Conservation (phyloP, 2,797 vertebrate genomes). For the Enteromius mattozi region DNA sequence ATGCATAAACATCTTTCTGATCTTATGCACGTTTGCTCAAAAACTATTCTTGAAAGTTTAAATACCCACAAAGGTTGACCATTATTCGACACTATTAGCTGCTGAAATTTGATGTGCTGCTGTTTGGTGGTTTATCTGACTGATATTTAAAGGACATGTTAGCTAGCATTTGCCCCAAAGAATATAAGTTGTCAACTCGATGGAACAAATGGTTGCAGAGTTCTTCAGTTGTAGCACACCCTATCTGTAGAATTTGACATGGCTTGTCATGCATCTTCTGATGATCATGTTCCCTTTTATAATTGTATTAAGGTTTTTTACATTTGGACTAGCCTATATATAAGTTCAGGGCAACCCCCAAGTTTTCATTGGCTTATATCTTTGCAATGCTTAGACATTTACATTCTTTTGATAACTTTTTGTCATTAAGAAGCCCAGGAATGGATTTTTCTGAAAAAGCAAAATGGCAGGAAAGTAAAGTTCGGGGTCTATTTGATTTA, state of each 20-base stretch:
- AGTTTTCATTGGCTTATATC: neutral
- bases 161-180: neutral
- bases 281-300: neutral
- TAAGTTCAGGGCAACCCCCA: neutral
- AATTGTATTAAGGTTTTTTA: neutral
- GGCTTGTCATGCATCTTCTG: neutral
- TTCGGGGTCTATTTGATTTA: neutral
- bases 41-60: neutral
- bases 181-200: neutral
- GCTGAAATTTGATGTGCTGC: neutral
- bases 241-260: neutral
- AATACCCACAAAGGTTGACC: neutral
- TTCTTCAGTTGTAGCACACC: neutral
- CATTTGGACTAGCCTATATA: too few species aligned
- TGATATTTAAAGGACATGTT: neutral
- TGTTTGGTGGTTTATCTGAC: neutral
- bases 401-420: neutral
- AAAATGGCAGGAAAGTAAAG: neutral
- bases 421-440: neutral
- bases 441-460: neutral
- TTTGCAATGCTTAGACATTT: neutral
- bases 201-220: neutral
- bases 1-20: neutral
- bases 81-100: neutral
- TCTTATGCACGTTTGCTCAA: neutral